Base-by-base conservation (phyloP, 2,888 invertebrate genomes). In the Pherbina coryleti region DNA sequence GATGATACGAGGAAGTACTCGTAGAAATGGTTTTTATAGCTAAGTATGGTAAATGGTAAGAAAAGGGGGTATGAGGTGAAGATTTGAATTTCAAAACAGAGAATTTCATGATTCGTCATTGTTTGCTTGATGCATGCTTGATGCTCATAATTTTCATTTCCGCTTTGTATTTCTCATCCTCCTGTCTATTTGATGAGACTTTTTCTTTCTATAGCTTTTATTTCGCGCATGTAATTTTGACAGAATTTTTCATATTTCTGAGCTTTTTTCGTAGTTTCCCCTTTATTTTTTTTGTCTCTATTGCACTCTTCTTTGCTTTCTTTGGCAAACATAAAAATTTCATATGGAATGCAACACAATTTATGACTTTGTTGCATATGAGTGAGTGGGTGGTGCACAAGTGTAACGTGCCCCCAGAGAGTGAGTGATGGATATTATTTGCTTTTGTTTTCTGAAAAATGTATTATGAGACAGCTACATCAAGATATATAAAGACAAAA, bases 321-420 rank as follows among this genome's bases (percentile, higher is more conserved):
- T 28, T 17, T 55, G 82, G 85, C 80, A 82, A 84, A 86, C 84
- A 86, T 86, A 84, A 85, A 85, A 86, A 86, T 85, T 86, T 83
- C 85, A 84, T 86, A 85, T 85, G 57, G 34, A 83, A 84, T 84
- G 86, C 86, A 83, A 84, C 85, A 81, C 86, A 85, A 86, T 86
- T 86, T 86, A 86, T 86, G 86, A 85, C 86, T 86, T 84, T 72
- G 37, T 14, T 69, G 69, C 69, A 76, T 69, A 83, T 81, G 83
- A 82, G 78, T 77, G 76, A 80, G 77, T 64, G 62, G 51, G 55
- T 4, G 64, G 31, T 17, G 37, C 49, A 55, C 34, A 55, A n/a
- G 53, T 53, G 60, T 37, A 19, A 3, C 64, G 64, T 64, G 37
- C 5, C 37, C 17, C 55, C 34, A 64, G 64, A 17, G 55, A 67